Conservation (phyloP, 2,888 invertebrate species). For the Calameuta idolon region DNA sequence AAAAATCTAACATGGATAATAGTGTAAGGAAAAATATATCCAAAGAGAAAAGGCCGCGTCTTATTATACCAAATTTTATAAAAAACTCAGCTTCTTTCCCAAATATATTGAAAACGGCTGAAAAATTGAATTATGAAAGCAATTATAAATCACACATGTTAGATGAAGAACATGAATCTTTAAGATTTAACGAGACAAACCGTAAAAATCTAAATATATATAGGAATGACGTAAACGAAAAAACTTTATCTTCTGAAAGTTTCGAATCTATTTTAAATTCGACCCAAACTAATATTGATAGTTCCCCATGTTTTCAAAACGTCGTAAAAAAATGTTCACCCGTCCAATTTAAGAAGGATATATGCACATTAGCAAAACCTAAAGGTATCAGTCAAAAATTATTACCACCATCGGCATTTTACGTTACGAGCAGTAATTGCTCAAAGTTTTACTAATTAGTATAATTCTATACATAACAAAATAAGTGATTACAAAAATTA, state of each 20-base stretch:
- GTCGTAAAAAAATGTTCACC: background rate
- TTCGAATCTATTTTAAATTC: background rate
- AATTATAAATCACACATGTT: background rate
- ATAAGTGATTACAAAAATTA: background rate
- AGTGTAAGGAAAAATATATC: background rate
- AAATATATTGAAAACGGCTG: background rate
- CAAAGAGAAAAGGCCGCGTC: background rate
- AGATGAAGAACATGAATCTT: background rate
- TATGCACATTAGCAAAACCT: background rate
- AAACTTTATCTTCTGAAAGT: background rate
- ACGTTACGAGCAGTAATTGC: conserved; percentile 5
- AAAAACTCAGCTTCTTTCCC: background rate
- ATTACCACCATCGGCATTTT: conserved; percentile 18
- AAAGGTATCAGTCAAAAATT: background rate
- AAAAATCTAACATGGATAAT: background rate
- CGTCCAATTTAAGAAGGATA: background rate
- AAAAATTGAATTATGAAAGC: background rate
- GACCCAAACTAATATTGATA: background rate
- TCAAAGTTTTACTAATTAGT: background rate
- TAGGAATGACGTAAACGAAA: background rate
- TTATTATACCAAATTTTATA: background rate
- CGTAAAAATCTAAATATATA: background rate
- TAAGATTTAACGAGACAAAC: background rate
- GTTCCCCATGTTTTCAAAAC: background rate
- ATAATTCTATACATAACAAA: background rate